Percentiles rank a stretch among this genome's conserved stretches.
These are phyloP conservation scores for Sarcophilus harrisii DNA, from an alignment of 2,797 vertebrate genomes.

Conservation along the genomic window DNA sequence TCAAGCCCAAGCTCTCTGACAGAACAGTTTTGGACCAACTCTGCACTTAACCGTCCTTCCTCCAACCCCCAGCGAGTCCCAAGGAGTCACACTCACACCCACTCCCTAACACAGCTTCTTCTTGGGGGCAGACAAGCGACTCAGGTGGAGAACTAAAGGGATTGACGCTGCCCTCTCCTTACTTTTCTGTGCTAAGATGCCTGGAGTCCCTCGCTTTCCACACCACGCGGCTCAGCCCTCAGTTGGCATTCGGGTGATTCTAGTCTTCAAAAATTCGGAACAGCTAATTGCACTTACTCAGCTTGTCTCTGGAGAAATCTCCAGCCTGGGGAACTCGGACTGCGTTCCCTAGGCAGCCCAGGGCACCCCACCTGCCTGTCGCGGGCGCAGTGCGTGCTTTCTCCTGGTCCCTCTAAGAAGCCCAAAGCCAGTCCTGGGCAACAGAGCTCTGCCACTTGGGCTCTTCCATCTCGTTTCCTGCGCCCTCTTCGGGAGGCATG, in stretches of 20 bases:
- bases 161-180: not conserved
- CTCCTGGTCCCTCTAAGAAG: not conserved
- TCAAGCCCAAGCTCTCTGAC: not conserved
- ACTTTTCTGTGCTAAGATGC: not conserved
- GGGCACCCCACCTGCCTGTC: not conserved
- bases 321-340: not conserved
- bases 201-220: not conserved
- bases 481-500: not conserved
- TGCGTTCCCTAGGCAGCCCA: not conserved
- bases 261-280: not conserved
- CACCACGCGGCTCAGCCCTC: not conserved
- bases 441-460: not conserved
- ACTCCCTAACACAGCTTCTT: not conserved
- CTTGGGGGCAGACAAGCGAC: not conserved
- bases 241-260: fast-evolving
- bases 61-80: not conserved
- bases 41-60: not conserved
- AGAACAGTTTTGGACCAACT: not conserved
- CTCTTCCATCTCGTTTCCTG: not conserved
- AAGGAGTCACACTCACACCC: not conserved
- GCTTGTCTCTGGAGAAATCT: not conserved
- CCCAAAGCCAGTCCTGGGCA: not conserved
- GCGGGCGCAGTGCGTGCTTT: not conserved
- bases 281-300: not conserved
- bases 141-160: not conserved